Conservation (phyloP, 2,888 invertebrate genomes). For the Chaetogeoica ovagalla region DNA sequence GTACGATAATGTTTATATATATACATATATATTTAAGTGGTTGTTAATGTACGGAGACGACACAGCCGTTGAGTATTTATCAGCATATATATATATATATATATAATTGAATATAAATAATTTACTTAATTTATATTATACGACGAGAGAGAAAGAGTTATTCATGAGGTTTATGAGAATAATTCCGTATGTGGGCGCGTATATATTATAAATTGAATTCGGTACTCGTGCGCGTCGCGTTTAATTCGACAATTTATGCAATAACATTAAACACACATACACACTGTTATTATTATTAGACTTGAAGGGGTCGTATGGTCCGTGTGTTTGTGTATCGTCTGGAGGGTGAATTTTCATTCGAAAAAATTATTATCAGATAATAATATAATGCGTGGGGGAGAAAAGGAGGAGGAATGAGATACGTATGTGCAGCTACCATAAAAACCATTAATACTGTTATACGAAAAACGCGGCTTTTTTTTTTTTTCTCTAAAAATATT, state of each 20-base stretch:
- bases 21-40: background rate
- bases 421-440: too few relatives aligned
- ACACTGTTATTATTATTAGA: background rate
- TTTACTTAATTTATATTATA: slow-evolving; percentile 11
- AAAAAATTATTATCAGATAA: slow-evolving; percentile 2
- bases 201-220: background rate
- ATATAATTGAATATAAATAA: slow-evolving; percentile 26
- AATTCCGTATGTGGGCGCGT: background rate
- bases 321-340: background rate
- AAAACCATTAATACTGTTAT: too few relatives aligned
- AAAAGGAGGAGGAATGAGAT: too few relatives aligned
- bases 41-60: background rate
- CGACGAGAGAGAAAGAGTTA: background rate
- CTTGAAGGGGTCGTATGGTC: background rate
- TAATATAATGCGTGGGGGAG: background rate
- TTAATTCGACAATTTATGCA: slow-evolving; percentile 32
- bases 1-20: background rate
- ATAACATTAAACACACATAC: background rate
- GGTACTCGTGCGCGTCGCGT: background rate
- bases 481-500: too few relatives aligned
- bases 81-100: too few relatives aligned
- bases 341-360: slow-evolving; percentile 1
- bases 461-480: too few relatives aligned
- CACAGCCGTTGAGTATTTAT: background rate
- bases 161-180: slow-evolving; percentile 18